Evolutionary conservation across 2,113 vertebrate genomes (phyloP).

Genomic region (Dunckerocampus dactyliophorus): DNA sequence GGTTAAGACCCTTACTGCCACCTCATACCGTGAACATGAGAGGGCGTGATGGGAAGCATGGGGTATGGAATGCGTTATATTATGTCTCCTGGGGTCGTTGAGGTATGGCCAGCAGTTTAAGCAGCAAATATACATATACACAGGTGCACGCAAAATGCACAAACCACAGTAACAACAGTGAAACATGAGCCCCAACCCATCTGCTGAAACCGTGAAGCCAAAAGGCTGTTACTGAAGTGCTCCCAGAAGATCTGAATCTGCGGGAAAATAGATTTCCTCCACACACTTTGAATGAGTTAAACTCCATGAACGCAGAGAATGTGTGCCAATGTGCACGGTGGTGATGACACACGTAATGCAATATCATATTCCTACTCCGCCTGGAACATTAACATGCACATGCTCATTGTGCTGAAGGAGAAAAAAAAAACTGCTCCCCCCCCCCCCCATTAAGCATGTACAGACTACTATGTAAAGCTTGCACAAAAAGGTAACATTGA

Average conservation of each 20-base stretch:
- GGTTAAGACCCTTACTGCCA: slow-evolving; percentile 23
- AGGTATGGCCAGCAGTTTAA: slow-evolving; percentile 18
- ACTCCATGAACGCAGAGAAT: background rate
- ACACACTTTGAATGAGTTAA: slow-evolving; percentile 6
- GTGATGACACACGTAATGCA: background rate
- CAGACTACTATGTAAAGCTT: slow-evolving; percentile 4
- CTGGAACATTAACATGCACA: slow-evolving; percentile 8
- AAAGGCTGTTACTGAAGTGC: slow-evolving; percentile 21
- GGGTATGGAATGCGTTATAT: background rate
- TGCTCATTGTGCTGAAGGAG: background rate
- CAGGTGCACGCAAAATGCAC: slow-evolving; percentile 14
- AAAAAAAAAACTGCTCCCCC: no score
- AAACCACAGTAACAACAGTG: slow-evolving; percentile 43
- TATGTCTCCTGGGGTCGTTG: slow-evolving; percentile 6
- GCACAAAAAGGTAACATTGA: slow-evolving; percentile 4
- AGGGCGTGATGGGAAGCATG: slow-evolving; percentile 1
- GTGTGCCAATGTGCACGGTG: background rate
- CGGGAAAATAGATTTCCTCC: slow-evolving; percentile 28
- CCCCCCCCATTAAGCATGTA: background rate
- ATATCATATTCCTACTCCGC: slow-evolving; percentile 14
- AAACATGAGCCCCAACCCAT: slow-evolving; percentile 29
- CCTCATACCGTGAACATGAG: slow-evolving; percentile 22
- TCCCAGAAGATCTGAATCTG: slow-evolving; percentile 25
- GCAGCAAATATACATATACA: slow-evolving; percentile 18
- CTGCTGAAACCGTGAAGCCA: slow-evolving; percentile 24